Evolutionary conservation across 2,113 vertebrate genomes (phyloP).

Genomic region (Alethe castanea): DNA sequence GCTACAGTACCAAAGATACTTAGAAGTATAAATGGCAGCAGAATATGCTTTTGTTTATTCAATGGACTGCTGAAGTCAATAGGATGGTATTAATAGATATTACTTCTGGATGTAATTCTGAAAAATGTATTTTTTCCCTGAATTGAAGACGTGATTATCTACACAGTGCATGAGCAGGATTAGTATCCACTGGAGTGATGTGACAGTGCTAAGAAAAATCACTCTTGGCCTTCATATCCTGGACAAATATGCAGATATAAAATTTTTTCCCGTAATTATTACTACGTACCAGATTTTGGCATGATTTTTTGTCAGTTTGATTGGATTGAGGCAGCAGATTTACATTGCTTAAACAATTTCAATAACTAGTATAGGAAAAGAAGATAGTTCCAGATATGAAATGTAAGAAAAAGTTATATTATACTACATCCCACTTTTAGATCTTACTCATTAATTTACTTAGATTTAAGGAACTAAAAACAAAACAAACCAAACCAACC

Average conservation of each 20-base stretch:
- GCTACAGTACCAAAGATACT: neutral
- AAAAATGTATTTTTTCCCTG: neutral
- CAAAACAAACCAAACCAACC: neutral
- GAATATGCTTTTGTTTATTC: neutral
- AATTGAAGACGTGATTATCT: neutral
- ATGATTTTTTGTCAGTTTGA: slow-evolving; percentile 54
- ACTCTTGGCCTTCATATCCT: neutral
- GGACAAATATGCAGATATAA: neutral
- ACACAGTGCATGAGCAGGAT: neutral
- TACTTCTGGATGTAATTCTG: neutral
- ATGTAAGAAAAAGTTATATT: neutral
- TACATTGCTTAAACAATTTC: slow-evolving; percentile 64
- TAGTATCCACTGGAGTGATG: neutral
- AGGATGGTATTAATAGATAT: neutral
- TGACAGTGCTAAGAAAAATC: neutral
- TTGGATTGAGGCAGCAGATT: slow-evolving; percentile 38
- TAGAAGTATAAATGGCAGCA: neutral
- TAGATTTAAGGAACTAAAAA: slow-evolving; percentile 22
- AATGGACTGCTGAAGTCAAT: neutral
- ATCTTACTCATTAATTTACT: slow-evolving; percentile 28
- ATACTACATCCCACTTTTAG: neutral
- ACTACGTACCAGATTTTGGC: slow-evolving; percentile 16
- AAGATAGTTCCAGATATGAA: slow-evolving; percentile 48
- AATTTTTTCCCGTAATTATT: slow-evolving; percentile 41
- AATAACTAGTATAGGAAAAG: slow-evolving; percentile 17